Evolutionary conservation across 2,888 invertebrate genomes (phyloP).

Genomic region (Drosophila mulleri): DNA sequence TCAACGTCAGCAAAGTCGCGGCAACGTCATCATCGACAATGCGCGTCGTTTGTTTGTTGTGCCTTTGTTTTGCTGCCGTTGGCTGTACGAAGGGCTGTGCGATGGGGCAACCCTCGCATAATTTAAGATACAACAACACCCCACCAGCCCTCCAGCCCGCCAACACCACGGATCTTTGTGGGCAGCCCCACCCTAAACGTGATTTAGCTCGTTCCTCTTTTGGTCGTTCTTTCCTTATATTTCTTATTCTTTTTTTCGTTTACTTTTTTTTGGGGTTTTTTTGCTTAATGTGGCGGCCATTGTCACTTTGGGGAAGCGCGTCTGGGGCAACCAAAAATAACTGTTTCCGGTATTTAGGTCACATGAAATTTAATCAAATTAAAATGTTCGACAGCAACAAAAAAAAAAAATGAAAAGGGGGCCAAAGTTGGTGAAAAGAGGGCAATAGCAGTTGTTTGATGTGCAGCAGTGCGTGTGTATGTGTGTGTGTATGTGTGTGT

Average conservation of each 20-base stretch:
- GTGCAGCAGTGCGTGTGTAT: constrained; percentile 41
- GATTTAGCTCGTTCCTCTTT: constrained; percentile 36
- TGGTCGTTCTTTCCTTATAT: constrained; percentile 12
- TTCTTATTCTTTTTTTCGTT: background rate
- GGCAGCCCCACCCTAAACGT: constrained; percentile 34
- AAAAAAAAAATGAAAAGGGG: too few species aligned
- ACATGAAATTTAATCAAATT: constrained; percentile 83
- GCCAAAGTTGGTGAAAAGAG: constrained; percentile 41
- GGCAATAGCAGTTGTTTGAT: constrained; percentile 57
- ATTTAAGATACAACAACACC: constrained; percentile 23
- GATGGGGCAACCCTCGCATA: constrained; percentile 48
- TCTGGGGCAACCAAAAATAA: constrained; percentile 77
- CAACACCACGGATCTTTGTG: constrained; percentile 9
- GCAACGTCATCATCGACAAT: constrained; percentile 62
- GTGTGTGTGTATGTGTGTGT: constrained; percentile 17
- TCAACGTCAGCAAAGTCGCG: constrained; percentile 67
- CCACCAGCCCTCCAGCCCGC: background rate
- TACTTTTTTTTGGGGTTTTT: background rate
- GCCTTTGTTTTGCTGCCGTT: constrained; percentile 45
- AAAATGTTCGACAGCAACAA: constrained; percentile 75
- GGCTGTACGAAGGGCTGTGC: constrained; percentile 34
- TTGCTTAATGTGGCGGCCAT: constrained; percentile 71
- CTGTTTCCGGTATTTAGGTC: constrained; percentile 81
- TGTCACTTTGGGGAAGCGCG: constrained; percentile 70
- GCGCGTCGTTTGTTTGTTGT: constrained; percentile 42